Percentiles rank a stretch among this genome's conserved stretches.
Conservation (phyloP, 2,797 vertebrate species). For the Acropternis orthonyx region DNA sequence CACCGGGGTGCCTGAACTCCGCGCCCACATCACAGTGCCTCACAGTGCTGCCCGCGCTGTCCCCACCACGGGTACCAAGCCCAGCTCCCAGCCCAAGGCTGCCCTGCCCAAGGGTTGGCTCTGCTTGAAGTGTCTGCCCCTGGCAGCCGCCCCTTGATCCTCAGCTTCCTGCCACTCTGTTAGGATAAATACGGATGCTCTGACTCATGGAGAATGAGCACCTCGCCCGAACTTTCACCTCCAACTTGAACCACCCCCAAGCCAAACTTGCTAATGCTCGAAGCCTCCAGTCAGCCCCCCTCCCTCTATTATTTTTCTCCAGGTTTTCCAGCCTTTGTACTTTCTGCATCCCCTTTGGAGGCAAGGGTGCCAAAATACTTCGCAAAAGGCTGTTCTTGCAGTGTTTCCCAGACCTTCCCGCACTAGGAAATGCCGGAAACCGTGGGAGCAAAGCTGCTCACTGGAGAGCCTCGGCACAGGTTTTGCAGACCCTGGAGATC, state of each 20-base stretch:
- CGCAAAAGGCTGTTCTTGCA: not conserved
- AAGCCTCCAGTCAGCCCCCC: not conserved
- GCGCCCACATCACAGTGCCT: accelerated
- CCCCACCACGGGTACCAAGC: not conserved
- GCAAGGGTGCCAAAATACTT: slow-evolving; percentile 44
- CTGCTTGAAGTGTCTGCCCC: not conserved
- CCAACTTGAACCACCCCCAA: slow-evolving; percentile 23
- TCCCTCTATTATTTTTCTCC: not conserved
- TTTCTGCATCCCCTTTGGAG: slow-evolving; percentile 12
- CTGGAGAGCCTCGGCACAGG: not conserved
- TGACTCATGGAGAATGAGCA: not conserved
- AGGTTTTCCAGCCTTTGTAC: slow-evolving; percentile 36
- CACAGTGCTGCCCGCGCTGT: not conserved
- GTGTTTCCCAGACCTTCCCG: slow-evolving; percentile 28
- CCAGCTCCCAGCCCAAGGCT: not conserved
- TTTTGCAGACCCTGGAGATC: slow-evolving; percentile 35
- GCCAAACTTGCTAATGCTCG: not conserved
- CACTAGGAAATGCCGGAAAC: slow-evolving; percentile 17
- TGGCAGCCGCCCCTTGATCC: not conserved
- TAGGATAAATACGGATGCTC: not conserved
- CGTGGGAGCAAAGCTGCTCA: not conserved
- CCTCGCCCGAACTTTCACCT: slow-evolving; percentile 11
- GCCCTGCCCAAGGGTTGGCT: not conserved
- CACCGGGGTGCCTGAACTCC: accelerated
- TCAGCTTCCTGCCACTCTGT: not conserved